Percentiles rank a stretch among this genome's conserved stretches.
phyloP scores from a whole-genome alignment of 92 coral and sea anemone species.

The Bergia sp. region DNA sequence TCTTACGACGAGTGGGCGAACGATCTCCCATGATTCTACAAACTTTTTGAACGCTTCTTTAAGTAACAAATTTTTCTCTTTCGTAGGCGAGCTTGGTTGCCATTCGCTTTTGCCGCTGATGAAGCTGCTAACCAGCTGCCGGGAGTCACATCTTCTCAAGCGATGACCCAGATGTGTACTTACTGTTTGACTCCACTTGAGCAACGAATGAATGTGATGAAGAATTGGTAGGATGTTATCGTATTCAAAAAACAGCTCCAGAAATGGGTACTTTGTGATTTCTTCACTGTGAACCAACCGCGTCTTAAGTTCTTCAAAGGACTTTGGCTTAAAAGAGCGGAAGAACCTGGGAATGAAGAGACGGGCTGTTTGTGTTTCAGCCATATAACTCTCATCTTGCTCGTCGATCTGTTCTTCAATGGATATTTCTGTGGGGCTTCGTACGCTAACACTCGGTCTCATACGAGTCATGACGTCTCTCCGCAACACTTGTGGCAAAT shows the following conservation, averaged over 20 bases:
- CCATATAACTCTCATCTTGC: conserved; percentile 32
- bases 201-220: conserved; percentile 3
- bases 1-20: conserved; percentile 33
- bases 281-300: conserved; percentile 27
- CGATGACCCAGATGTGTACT: conserved; percentile 45
- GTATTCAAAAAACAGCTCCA: conserved; percentile 29
- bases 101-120: background rate
- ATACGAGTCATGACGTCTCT: conserved; percentile 1
- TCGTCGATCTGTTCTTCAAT: conserved; percentile 31
- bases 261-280: conserved; percentile 33
- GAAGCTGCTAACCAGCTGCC: background rate
- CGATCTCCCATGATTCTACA: conserved; percentile 45
- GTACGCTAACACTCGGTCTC: background rate
- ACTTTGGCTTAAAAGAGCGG: conserved; percentile 41
- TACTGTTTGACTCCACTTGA: conserved; percentile 36
- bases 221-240: conserved; percentile 23
- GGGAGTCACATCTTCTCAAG: conserved; percentile 32
- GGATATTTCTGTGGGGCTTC: background rate
- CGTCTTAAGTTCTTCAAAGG: conserved; percentile 38
- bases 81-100: background rate
- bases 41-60: conserved; percentile 39
- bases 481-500: conserved; percentile 7
- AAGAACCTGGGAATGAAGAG: conserved; percentile 36
- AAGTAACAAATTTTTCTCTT: background rate
- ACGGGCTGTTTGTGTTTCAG: background rate